Evolutionary conservation across 2,797 vertebrate species (phyloP).

Genomic region (Gymnodraco acuticeps): DNA sequence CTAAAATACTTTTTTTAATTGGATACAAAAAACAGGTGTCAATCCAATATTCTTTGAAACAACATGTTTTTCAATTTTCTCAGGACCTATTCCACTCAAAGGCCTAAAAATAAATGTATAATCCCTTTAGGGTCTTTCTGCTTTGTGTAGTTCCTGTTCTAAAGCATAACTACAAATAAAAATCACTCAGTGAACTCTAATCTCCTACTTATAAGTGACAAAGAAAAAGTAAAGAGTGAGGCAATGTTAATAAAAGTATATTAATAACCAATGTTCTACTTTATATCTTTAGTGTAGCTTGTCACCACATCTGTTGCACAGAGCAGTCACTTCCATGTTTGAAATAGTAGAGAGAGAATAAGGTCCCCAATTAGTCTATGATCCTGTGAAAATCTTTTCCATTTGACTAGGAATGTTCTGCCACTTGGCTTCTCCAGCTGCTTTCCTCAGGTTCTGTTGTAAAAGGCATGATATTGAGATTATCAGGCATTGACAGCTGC

Average conservation of each 20-base stretch:
- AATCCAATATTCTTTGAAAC: background rate
- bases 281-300: constrained; percentile 11
- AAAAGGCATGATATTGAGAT: constrained; percentile 63
- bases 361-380: constrained; percentile 70
- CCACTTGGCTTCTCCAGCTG: constrained; percentile 72
- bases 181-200: too few species aligned
- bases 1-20: background rate
- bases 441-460: constrained; percentile 48
- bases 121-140: background rate
- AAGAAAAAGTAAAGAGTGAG: too few species aligned
- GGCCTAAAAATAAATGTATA: background rate
- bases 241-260: background rate
- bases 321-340: constrained; percentile 34
- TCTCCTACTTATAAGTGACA: too few species aligned
- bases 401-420: constrained; percentile 61
- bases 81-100: constrained; percentile 7
- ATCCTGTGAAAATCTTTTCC: constrained; percentile 68
- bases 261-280: constrained; percentile 4
- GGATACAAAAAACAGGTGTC: constrained; percentile 3
- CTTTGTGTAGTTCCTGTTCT: constrained; percentile 1
- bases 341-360: constrained; percentile 27
- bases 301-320: constrained; percentile 44
- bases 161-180: background rate
- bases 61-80: constrained; percentile 6
- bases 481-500: constrained; percentile 65